These are phyloP conservation scores for Misgurnus anguillicaudatus DNA, from an alignment of 2,113 vertebrate species.

Conservation along the genomic window DNA sequence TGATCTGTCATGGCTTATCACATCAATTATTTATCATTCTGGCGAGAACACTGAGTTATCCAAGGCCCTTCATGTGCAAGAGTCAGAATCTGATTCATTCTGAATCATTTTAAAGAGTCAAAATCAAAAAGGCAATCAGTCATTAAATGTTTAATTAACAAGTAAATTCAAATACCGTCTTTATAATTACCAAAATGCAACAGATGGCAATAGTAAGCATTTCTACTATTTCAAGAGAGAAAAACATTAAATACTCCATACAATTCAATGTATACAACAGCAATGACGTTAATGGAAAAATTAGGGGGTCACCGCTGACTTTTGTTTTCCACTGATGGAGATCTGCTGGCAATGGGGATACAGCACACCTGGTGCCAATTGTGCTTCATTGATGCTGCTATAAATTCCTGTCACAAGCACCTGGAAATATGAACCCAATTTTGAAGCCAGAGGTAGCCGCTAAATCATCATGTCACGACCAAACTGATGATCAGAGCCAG, in stretches of 20 bases:
- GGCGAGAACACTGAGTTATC: constrained; percentile 11
- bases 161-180: too few relatives aligned
- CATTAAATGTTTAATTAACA: too few relatives aligned
- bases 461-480: constrained; percentile 34
- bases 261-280: too few relatives aligned
- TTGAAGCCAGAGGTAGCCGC: constrained; percentile 33
- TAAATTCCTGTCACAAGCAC: constrained; percentile 32
- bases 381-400: constrained; percentile 1
- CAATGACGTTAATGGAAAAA: too few relatives aligned
- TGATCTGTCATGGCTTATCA: constrained; percentile 33
- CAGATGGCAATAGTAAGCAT: too few relatives aligned
- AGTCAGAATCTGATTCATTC: neutral
- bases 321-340: constrained; percentile 30
- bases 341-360: neutral
- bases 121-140: neutral
- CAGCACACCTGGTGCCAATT: constrained; percentile 21
- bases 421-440: constrained; percentile 37
- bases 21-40: constrained; percentile 33
- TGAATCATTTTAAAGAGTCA: constrained; percentile 2
- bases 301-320: neutral
- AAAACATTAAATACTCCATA: too few relatives aligned
- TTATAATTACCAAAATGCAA: too few relatives aligned
- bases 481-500: constrained; percentile 12
- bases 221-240: too few relatives aligned
- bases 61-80: neutral